phyloP scores from a whole-genome alignment of 1,140 invertebrate species.

The Lepidotrigona ventralis region DNA sequence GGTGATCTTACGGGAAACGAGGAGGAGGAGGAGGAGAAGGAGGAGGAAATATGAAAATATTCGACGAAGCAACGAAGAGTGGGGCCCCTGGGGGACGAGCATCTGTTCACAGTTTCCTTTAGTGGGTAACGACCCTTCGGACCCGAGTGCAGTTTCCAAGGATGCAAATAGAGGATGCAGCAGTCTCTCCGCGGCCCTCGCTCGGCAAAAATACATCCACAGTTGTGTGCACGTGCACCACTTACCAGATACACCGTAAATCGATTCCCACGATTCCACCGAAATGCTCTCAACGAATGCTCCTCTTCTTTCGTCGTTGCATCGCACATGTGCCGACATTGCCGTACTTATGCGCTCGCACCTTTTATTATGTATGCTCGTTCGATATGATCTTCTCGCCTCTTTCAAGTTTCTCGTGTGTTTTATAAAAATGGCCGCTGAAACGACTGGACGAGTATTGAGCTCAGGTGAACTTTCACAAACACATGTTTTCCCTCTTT shows the following conservation, averaged over 20 bases:
- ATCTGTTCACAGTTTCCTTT: constrained; percentile 31
- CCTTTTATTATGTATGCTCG: not conserved
- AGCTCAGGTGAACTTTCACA: too few relatives aligned
- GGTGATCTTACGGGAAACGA: not conserved
- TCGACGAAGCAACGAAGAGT: not conserved
- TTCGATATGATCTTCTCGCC: too few relatives aligned
- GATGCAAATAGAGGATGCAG: constrained; percentile 57
- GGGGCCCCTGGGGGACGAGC: not conserved
- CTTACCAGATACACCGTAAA: constrained; percentile 55
- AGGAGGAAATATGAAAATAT: constrained; percentile 17
- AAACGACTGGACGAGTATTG: too few relatives aligned
- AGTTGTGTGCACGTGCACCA: constrained; percentile 50
- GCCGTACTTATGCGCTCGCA: not conserved
- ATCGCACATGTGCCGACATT: constrained; percentile 37
- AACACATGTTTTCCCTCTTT: too few relatives aligned
- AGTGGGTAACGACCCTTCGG: constrained; percentile 19
- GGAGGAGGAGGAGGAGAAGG: too few relatives aligned
- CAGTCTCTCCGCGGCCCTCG: too few relatives aligned
- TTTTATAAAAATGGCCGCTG: too few relatives aligned
- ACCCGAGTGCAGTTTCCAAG: constrained; percentile 37
- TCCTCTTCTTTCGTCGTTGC: constrained; percentile 20
- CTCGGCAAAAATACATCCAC: constrained; percentile 56
- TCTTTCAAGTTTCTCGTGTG: too few relatives aligned
- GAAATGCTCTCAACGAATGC: constrained; percentile 42
- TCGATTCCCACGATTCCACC: constrained; percentile 57